These are phyloP conservation scores for Drosophila imparisetae DNA, from an alignment of 2,888 invertebrate genomes.

Conservation along the genomic window DNA sequence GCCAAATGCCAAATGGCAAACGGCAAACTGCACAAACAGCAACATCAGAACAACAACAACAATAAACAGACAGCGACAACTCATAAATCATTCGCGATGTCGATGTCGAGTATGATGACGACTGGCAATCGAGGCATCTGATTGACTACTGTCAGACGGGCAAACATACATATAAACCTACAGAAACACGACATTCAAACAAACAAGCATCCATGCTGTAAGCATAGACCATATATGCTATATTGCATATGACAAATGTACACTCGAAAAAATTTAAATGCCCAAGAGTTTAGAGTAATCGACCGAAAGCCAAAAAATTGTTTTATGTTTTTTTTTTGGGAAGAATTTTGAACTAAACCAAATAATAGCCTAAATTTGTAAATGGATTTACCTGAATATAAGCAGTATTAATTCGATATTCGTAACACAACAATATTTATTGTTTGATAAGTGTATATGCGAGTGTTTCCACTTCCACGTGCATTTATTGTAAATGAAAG, in stretches of 20 bases:
- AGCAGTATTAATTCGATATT: not conserved
- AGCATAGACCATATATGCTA: slow-evolving; percentile 35
- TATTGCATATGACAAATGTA: slow-evolving; percentile 35
- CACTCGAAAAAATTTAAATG: not conserved
- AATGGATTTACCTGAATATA: not conserved
- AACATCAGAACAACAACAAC: slow-evolving; percentile 22
- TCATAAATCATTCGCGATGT: slow-evolving; percentile 77
- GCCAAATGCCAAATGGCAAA: slow-evolving; percentile 30
- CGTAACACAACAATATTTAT: not conserved
- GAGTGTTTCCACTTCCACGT: slow-evolving; percentile 34
- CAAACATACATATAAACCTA: slow-evolving; percentile 22
- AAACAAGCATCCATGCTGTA: slow-evolving; percentile 45
- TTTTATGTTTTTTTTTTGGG: not conserved
- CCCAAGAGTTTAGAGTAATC: not conserved
- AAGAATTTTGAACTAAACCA: not conserved
- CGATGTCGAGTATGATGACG: slow-evolving; percentile 78
- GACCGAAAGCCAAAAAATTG: not conserved
- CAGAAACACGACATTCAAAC: slow-evolving; percentile 25
- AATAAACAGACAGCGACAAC: slow-evolving; percentile 37
- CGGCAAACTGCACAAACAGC: slow-evolving; percentile 32
- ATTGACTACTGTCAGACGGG: slow-evolving; percentile 74
- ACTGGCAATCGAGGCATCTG: slow-evolving; percentile 74
- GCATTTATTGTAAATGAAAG: slow-evolving; percentile 65
- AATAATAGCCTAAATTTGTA: not conserved
- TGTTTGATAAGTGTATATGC: not conserved